Base-by-base conservation (phyloP, 37 sponge, comb jelly and placozoan genomes). In the Bolinopsis microptera region DNA sequence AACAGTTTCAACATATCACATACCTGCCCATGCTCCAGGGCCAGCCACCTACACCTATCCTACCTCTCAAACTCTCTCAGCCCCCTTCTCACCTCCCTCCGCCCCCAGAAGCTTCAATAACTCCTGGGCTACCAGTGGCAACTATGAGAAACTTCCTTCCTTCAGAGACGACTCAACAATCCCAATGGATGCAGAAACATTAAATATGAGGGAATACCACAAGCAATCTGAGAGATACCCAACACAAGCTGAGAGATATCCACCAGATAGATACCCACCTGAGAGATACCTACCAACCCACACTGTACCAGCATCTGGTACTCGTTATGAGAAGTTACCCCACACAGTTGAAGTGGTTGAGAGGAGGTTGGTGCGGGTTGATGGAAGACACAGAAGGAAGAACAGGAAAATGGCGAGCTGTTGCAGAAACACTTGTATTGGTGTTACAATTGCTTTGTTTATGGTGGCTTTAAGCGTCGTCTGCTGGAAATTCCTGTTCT, bases 111-210 rank as follows among this genome's bases (percentile, higher is more conserved):
- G 9, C 13, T 48, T 48, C 61, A 13, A 18, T 48, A 48, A 48
- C 5, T 18, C 9, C 61, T 48, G 61, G 61, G 61, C 61, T 13
- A 48, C 37, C 80, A 32, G 80, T 77, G 80, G 80, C 28, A 77
- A 77, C 80, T 77, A 77, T 36, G 80, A 77, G 33, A 77, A 77
- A 32, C 27, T 77, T 32, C 80, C 80, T 8, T 77, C 80, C 18
- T 48, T 48, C 13, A 48, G 61, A 48, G 61, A 48, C 13, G 33
- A 32, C 21, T 77, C 80, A 1, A 77, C 80, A 2, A 77, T 77
- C 21, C 80, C 80, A 9, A 36, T 8, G 3, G 80, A 77, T 77
- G 80, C 80, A 1, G 80, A 77, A 48, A 13, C 61, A 5, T 13
- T 48, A 13, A 13, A 5, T 48, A 48, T 48, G 61, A 5, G 13